Base-by-base conservation (phyloP, 2,888 invertebrate species). In the Erebia ligea region DNA sequence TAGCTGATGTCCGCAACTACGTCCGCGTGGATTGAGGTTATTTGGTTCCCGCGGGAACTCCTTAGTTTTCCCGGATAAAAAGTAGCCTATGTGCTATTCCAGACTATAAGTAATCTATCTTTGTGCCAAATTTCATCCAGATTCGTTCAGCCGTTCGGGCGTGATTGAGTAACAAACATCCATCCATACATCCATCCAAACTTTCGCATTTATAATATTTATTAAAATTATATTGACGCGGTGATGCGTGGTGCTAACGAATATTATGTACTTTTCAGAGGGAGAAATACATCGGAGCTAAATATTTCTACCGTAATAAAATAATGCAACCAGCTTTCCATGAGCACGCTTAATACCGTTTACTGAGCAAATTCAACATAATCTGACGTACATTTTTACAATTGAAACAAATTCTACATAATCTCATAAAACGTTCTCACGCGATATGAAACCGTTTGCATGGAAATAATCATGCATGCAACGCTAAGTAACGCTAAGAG, bases 401-500 rank as follows among this genome's bases (percentile, higher is more conserved):
- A 71, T 66, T 66, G 63, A 63, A 63, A 73, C 48, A 70, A 68
- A 73, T 71, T 69, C 67, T 15, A 62, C 68, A 68, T 73, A 73
- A 71, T 73, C 73, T 68, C 71, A 71, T 69, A 73, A 73, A 71
- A 73, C 68, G 68, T 73, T 73, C 73, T 73, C 73, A 73, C 73
- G 73, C 73, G 73, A 73, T 73, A 73, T 40, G 68, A 59, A 67
- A 58, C 45, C 58, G 57, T 45, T 58, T 69, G 73, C 71, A 69
- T 67, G 73, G 58, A 67, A 67, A 71, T 69, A 73, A 73, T 73
- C 71, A 66, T 71, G 69, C 66, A 73, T 71, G 68, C 71, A 73
- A 69, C 61, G 61, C 19, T 66, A 68, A 68, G 66, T 66, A 66
- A 73, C 71, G 66, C 63, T 73, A 73, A 73, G 71, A 73, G 70